Conservation (phyloP, 2,113 vertebrate species). For the Circaetus cinerascens region DNA sequence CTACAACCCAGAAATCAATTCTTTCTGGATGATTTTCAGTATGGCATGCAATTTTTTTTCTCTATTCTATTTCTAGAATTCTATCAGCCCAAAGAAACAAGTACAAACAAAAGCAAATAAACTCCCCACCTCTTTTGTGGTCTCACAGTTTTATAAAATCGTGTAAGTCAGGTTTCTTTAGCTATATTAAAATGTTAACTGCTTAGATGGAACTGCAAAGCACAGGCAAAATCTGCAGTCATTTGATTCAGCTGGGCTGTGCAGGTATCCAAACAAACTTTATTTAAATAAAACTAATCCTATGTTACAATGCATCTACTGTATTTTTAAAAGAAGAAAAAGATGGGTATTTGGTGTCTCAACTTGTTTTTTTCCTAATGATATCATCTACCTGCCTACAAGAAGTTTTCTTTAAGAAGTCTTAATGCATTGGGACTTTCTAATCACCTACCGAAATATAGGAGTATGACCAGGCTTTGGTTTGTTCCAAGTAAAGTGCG, state of each 20-base stretch:
- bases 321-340: not conserved
- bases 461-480: slow-evolving; percentile 97
- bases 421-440: not conserved
- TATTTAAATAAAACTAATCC: not conserved
- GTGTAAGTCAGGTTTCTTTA: not conserved
- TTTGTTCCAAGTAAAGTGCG: slow-evolving; percentile 98
- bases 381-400: not conserved
- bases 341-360: not conserved
- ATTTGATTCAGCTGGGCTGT: not conserved
- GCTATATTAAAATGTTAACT: not conserved
- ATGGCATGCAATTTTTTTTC: not conserved
- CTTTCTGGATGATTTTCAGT: not conserved
- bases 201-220: not conserved
- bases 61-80: not conserved
- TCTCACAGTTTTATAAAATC: not conserved
- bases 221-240: not conserved
- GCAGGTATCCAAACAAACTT: not conserved
- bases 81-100: not conserved
- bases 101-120: not conserved
- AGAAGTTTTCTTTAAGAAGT: not conserved
- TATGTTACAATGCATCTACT: not conserved
- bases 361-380: not conserved
- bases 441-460: slow-evolving; percentile 89
- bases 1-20: not conserved
- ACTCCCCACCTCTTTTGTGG: not conserved